phyloP scores from a whole-genome alignment of 2,888 invertebrate species.

The Bellardia pandia region DNA sequence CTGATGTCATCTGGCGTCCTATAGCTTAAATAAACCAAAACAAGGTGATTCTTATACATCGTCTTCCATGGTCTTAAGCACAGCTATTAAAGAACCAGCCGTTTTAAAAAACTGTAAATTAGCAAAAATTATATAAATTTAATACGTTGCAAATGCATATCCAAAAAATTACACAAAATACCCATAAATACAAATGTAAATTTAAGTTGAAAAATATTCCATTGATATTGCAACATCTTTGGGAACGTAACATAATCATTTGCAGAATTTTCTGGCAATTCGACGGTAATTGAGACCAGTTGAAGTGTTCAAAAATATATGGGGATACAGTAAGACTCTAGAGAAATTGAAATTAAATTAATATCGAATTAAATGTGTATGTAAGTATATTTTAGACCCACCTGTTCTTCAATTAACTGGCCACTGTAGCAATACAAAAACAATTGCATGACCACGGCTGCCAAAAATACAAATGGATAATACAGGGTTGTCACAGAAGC shows the following conservation, averaged over 20 bases:
- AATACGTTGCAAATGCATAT: too few species aligned
- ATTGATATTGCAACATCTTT: slow-evolving; percentile 29
- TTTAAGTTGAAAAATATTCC: slow-evolving; percentile 65
- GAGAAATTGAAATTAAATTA: not conserved
- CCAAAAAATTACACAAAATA: not conserved
- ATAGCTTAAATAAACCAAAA: too few species aligned
- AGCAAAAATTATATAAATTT: not conserved
- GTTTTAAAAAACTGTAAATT: slow-evolving; percentile 61
- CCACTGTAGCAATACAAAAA: slow-evolving; percentile 60
- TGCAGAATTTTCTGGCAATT: slow-evolving; percentile 44
- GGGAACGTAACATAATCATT: slow-evolving; percentile 62
- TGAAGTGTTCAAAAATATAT: slow-evolving; percentile 32
- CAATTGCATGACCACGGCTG: slow-evolving; percentile 51
- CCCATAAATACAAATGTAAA: slow-evolving; percentile 62
- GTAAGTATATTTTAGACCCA: not conserved
- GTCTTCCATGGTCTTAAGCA: slow-evolving; percentile 20
- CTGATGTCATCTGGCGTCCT: too few species aligned
- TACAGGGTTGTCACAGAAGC: not conserved
- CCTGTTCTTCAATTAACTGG: slow-evolving; percentile 57
- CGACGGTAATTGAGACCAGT: slow-evolving; percentile 37
- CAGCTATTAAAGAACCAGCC: slow-evolving; percentile 53
- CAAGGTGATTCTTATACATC: not conserved
- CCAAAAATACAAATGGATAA: slow-evolving; percentile 36
- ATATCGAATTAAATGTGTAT: too few species aligned
- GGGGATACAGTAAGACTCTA: slow-evolving; percentile 27